Base-by-base conservation (phyloP, 2,888 invertebrate genomes). In the Gandaritis pyraliata region DNA sequence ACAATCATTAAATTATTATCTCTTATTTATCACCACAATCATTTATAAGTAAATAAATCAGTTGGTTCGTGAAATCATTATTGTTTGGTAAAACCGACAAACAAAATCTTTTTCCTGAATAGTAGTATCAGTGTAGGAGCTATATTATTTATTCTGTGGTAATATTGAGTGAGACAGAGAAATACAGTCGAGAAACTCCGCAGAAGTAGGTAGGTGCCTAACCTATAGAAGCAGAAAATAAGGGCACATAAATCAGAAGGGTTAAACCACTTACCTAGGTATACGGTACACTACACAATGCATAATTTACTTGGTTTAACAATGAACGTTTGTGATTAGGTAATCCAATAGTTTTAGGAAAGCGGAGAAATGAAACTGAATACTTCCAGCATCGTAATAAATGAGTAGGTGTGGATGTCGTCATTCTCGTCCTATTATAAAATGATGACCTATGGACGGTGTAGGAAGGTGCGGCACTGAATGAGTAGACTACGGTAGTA, bases 211-310 rank as follows among this genome's bases (percentile, higher is more conserved):
- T 47, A 13, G 29, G 4, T 38, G 61, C 61, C 23, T 23, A 23
- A 23, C 10, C 33, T 33, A 33, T 8, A 11, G 65, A 57, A 38
- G 52, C 11, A 57, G 57, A 51, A 63, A 43, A 64, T 54, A 65
- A 62, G 58, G 70, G 73, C 61, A 71, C 70, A 77, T 80, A 78
- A 80, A 80, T 80, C 77, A 78, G 57, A 55, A 74, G 73, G 74
- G 73, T 76, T 68, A 65, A 65, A 72, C 58, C 70, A 66, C 70
- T 70, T 69, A 61, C 64, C 62, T 64, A 0, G 11, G 16, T 16
- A 16, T 5, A 65, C 62, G n/a, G n/a, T 41, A 46, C 56, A 65
- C 47, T 62, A 70, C 71, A 65, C 71, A 70, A 72, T 73, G 66
- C 70, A 71, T 74, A 73, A 74, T 74, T 74, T 74, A 75, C 68